Evolutionary conservation across 1,140 invertebrate genomes (phyloP), one percentile per base, ranked within the genome.

Genomic region (Drosophila subpulchrella): DNA sequence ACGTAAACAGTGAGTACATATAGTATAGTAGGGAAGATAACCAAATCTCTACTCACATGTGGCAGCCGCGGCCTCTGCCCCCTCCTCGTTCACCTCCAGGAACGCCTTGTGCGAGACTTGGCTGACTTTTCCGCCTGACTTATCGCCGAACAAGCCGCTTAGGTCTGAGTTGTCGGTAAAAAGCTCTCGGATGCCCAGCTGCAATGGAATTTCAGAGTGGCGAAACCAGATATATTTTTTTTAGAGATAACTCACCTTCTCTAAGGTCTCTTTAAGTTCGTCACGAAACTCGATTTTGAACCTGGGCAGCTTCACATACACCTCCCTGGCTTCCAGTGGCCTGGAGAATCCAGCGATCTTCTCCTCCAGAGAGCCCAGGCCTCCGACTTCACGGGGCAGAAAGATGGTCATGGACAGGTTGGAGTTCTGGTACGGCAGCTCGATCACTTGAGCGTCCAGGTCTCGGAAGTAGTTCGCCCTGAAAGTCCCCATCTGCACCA

Each of bases 151-250:
- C 51, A 96, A 94, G 8, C 93, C 93, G 73, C 93, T 93, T 41
- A 96, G 94, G 79, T 96, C 93, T 2, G 95, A 95, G 6, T 32
- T 6, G 13, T 92, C 65, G 15, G 89, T 75, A 83, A 96, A 96
- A 66, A 96, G 93, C n/a, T 90, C 84, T 3, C 62, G 77, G 55
- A 96, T 92, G n/a, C 94, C 94, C 63, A 96, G 48, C 93, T 95
- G 57, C 6, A 86, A 47, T 50, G 5, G 13, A 20, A 20, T n/a
- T 15, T 10, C 13, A 39, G 13, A 50, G 27, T 32, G n/a, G 15
- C 15, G 3, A 5, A 15, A 2, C 44, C 1, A 27, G 46, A 20
- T 24, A 10, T 38, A 11, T 20, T 11, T 13, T 11, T 34, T 10
- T 6, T 2, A 6, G 8, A 8, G 1, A 0, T 2, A 32, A 7